Base-by-base conservation (phyloP, 2,888 invertebrate genomes). In the Argyresthia albistria region DNA sequence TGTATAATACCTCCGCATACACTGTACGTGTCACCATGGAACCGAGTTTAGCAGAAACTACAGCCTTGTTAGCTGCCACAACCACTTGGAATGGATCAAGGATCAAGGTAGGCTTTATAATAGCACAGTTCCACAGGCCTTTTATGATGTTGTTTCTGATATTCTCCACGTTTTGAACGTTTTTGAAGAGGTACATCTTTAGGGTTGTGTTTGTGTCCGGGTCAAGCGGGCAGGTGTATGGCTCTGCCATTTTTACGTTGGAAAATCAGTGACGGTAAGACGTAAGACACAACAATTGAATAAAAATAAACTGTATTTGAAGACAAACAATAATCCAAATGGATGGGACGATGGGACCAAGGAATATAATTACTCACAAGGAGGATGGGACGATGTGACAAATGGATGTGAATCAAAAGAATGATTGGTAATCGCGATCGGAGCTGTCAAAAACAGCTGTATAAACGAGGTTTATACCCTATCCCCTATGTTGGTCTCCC, bases 51-150 rank as follows among this genome's bases (percentile, higher is more conserved):
- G 88, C 79, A 1, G 88, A 76, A 0, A 90, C 60, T 0, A 84
- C 81, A 2, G 93, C 92, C 67, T 89, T 91, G 65, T 93, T 93
- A 0, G 92, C 91, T 0, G 93, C 93, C 8, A 92, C 88, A 0
- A 86, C 83, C 9, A 93, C 73, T 69, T 86, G 87, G 46, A 84
- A 89, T 3, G 91, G 88, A 65, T 92, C 90, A 43, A 89, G 57
- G 56, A 93, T 87, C 52, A 92, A 66, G 53, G 69, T 71, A 1
- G 92, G 89, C 65, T 92, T 93, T 37, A 93, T 75, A 3, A 91
- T 75, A 50, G 90, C 89, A 66, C 93, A 93, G 53, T 86, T 73
- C 69, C 93, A 79, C 12, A 74, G 61, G 35, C 91, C 91, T 12
- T 69, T 74, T n/a, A 90, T 66, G 1, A 93, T 66, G 59, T 89